Evolutionary conservation across 2,113 vertebrate species (phyloP).

Genomic region (Taxidea taxus): DNA sequence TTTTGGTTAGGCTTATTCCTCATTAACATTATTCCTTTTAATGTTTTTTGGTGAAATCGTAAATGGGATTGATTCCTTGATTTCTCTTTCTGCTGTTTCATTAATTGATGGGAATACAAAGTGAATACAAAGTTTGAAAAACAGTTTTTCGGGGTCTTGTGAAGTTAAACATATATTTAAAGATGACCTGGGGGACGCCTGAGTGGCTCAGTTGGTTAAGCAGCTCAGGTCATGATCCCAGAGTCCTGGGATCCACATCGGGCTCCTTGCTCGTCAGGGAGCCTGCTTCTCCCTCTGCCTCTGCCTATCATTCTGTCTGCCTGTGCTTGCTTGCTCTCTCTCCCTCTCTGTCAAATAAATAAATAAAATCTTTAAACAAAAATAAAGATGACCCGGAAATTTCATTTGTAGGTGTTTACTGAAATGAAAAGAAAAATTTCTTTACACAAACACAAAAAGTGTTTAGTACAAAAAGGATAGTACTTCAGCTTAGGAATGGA

Average conservation of each 20-base stretch:
- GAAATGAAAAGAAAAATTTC: neutral
- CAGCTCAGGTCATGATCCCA: too few species aligned
- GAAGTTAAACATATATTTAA: neutral
- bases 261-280: too few species aligned
- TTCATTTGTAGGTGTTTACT: neutral
- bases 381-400: neutral
- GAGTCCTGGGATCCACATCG: too few species aligned
- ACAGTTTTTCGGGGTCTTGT: neutral
- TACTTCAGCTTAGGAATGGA: neutral
- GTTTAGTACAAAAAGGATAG: neutral
- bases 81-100: neutral
- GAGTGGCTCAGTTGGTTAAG: too few species aligned
- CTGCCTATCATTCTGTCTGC: too few species aligned
- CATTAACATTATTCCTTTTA: neutral
- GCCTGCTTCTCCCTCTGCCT: too few species aligned
- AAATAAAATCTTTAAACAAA: too few species aligned
- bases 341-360: too few species aligned
- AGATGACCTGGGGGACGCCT: neutral
- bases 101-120: neutral
- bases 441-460: constrained; percentile 21
- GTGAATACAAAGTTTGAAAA: neutral
- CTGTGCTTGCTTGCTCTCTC: too few species aligned
- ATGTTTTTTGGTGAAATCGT: neutral
- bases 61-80: neutral
- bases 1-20: neutral